Evolutionary conservation across 2,113 vertebrate genomes (phyloP).

Genomic region (Bucco capensis): DNA sequence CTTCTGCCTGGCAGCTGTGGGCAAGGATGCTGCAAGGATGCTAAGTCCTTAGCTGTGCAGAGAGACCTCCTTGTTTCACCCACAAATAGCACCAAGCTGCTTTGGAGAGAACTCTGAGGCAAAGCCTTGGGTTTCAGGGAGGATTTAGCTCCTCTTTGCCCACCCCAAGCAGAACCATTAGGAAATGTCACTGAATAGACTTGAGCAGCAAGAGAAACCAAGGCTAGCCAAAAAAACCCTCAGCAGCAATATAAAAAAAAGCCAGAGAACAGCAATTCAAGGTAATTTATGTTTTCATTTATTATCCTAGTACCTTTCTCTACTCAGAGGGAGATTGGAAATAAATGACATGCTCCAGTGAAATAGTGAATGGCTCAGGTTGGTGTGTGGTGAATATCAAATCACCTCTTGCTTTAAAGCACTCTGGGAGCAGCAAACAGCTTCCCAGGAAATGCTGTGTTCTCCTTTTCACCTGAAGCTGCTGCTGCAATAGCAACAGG

Average conservation of each 20-base stretch:
- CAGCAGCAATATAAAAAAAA: constrained; percentile 38
- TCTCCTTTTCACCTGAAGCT: not conserved
- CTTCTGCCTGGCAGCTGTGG: not conserved
- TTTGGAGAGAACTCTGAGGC: not conserved
- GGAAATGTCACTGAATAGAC: not conserved
- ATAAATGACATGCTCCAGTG: constrained; percentile 38
- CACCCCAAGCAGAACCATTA: not conserved
- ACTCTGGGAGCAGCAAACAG: not conserved
- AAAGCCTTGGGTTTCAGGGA: not conserved
- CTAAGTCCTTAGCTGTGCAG: not conserved
- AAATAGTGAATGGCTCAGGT: constrained; percentile 39
- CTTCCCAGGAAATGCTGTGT: not conserved
- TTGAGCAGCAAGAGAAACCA: constrained; percentile 2
- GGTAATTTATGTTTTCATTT: constrained; percentile 62
- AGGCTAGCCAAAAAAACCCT: not conserved
- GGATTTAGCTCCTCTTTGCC: not conserved
- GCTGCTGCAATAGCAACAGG: not conserved
- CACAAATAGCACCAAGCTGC: too few relatives aligned
- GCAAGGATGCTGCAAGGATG: not conserved
- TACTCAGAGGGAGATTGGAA: constrained; percentile 36
- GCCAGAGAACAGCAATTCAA: constrained; percentile 31
- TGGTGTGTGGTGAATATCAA: constrained; percentile 49
- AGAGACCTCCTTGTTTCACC: not conserved
- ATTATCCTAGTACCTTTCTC: constrained; percentile 33
- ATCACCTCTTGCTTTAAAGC: not conserved